Percentiles rank a stretch among this genome's conserved stretches.
Conservation (phyloP, 2,888 invertebrate species). For the Baccha elongata region DNA sequence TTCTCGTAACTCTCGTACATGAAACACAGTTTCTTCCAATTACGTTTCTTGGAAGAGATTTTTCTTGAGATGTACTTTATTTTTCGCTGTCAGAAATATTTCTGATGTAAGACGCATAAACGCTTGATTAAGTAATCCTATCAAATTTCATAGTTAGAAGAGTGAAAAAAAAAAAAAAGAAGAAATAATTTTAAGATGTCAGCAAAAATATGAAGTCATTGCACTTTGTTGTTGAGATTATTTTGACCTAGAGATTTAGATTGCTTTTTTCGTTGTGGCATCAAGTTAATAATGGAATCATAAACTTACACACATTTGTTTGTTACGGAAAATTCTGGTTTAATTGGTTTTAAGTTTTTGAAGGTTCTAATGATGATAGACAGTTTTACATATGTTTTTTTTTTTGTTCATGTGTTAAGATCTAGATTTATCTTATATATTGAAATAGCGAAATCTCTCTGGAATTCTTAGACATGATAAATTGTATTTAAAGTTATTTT, state of each 20-base stretch:
- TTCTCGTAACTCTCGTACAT: conserved; percentile 8
- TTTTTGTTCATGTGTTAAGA: too few relatives aligned
- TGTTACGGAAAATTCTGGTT: too few relatives aligned
- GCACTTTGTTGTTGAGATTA: conserved; percentile 16
- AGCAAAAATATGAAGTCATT: conserved; percentile 28
- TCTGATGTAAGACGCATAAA: conserved; percentile 22
- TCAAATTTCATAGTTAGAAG: conserved; percentile 30
- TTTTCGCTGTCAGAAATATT: background rate
- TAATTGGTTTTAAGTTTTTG: too few relatives aligned
- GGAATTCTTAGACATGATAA: too few relatives aligned
- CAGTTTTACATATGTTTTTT: too few relatives aligned
- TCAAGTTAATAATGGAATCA: too few relatives aligned
- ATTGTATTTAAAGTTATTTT: too few relatives aligned
- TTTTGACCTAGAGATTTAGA: conserved; percentile 21
- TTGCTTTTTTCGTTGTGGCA: too few relatives aligned
- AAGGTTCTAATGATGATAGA: too few relatives aligned
- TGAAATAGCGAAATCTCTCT: too few relatives aligned
- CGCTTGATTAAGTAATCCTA: conserved; percentile 51
- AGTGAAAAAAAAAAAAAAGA: background rate
- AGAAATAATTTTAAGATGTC: background rate
- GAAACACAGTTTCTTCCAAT: conserved; percentile 38
- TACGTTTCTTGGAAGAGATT: conserved; percentile 40
- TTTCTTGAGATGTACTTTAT: conserved; percentile 1
- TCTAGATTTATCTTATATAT: too few relatives aligned
- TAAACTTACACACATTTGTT: too few relatives aligned